phyloP scores from a whole-genome alignment of 2,113 vertebrate genomes.

The Phocoena phocoena region DNA sequence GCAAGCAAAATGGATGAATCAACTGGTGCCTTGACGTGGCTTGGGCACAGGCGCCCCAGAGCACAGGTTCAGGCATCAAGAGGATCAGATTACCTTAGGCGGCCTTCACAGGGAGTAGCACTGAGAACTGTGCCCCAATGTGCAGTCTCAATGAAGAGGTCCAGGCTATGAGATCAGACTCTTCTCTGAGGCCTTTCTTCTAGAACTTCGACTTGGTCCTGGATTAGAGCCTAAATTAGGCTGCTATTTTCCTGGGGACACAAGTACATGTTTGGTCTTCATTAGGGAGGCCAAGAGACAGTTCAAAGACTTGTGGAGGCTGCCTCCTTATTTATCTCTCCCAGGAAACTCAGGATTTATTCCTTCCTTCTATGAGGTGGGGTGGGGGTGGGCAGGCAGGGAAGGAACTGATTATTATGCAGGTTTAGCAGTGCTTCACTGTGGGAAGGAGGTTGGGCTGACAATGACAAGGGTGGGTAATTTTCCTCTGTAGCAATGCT shows the following conservation, averaged over 20 bases:
- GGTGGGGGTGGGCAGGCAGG: not conserved
- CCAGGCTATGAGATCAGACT: not conserved
- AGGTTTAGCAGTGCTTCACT: not conserved
- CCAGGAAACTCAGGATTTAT: not conserved
- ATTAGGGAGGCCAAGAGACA: not conserved
- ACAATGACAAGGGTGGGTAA: not conserved
- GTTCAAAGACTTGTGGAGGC: not conserved
- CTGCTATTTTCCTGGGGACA: not conserved
- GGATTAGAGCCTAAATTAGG: not conserved
- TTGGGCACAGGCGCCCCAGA: not conserved
- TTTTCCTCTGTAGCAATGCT: not conserved
- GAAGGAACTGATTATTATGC: not conserved
- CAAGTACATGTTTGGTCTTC: not conserved
- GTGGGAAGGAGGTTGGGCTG: not conserved
- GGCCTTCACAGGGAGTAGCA: not conserved
- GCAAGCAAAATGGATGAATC: not conserved
- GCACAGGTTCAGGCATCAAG: not conserved
- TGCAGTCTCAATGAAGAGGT: not conserved
- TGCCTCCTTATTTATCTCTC: not conserved
- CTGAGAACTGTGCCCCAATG: not conserved
- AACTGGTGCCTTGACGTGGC: not conserved
- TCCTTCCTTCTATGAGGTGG: not conserved
- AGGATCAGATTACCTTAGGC: not conserved
- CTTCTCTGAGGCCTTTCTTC: not conserved
- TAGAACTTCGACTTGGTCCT: not conserved